Percentiles rank a stretch among this genome's conserved stretches.
Conservation (phyloP, 1,140 invertebrate genomes). For the Euwallacea fornicatus region DNA sequence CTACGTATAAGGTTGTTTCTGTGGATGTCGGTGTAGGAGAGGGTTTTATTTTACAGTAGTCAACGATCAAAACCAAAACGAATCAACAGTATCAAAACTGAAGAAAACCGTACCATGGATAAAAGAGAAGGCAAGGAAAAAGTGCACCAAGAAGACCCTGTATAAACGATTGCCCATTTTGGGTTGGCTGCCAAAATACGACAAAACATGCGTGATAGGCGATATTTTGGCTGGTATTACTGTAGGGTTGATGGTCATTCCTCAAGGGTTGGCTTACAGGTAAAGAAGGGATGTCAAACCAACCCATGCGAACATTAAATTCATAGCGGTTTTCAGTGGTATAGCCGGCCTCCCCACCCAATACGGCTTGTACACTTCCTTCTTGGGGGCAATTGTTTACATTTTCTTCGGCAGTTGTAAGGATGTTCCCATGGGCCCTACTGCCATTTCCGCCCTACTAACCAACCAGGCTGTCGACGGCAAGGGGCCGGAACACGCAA, state of each 20-base stretch:
- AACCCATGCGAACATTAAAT: neutral
- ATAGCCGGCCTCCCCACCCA: conserved; percentile 79
- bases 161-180: conserved; percentile 71
- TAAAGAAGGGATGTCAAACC: neutral
- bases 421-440: conserved; percentile 86
- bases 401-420: conserved; percentile 88
- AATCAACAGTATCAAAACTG: conserved; percentile 11
- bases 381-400: conserved; percentile 89
- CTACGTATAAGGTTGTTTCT: too few species aligned
- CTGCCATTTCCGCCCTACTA: conserved; percentile 79
- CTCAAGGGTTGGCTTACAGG: conserved; percentile 56
- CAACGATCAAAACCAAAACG: conserved; percentile 20
- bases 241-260: conserved; percentile 83
- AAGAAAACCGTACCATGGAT: conserved; percentile 30
- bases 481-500: conserved; percentile 70
- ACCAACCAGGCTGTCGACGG: conserved; percentile 75
- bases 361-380: conserved; percentile 89
- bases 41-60: conserved; percentile 34
- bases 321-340: conserved; percentile 66
- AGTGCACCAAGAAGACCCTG: conserved; percentile 68
- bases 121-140: conserved; percentile 48
- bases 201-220: conserved; percentile 63
- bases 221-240: conserved; percentile 84
- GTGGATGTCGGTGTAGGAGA: too few species aligned
- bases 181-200: conserved; percentile 74